Conservation (phyloP, 2,113 vertebrate species). For the Sakesphorus luctuosus region DNA sequence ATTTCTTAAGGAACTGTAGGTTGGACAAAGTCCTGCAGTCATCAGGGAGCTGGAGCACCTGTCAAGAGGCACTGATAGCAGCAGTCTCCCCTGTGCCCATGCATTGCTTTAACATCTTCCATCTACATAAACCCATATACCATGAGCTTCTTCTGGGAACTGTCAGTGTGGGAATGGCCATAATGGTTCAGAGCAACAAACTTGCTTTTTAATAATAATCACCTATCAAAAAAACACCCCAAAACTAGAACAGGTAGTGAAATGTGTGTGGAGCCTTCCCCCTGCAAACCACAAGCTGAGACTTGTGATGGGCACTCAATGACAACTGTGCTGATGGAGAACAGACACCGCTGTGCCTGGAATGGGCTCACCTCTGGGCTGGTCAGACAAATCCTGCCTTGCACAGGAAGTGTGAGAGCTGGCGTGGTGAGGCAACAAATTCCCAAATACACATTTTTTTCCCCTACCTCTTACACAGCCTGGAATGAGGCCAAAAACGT, state of each 20-base stretch:
- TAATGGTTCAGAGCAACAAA: not conserved
- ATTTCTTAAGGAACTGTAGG: not conserved
- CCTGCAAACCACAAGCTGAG: not conserved
- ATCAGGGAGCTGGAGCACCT: not conserved
- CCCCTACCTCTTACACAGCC: not conserved
- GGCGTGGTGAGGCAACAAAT: not conserved
- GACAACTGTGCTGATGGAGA: not conserved
- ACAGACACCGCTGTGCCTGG: not conserved
- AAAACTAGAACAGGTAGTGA: not conserved
- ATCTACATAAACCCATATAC: not conserved
- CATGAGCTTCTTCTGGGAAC: not conserved
- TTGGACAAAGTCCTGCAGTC: not conserved
- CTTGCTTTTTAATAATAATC: not conserved
- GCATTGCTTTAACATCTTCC: not conserved
- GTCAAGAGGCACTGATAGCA: not conserved
- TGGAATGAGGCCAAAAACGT: slow-evolving; percentile 37
- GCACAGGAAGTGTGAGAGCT: accelerated
- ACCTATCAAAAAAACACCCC: not conserved
- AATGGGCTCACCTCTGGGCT: not conserved
- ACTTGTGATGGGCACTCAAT: not conserved
- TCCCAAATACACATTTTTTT: not conserved
- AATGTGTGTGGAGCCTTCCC: not conserved
- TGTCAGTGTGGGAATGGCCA: accelerated
- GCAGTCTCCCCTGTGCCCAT: accelerated
- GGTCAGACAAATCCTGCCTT: not conserved